These are phyloP conservation scores for Phyllotreta striolata DNA, from an alignment of 2,888 invertebrate genomes.

Conservation along the genomic window DNA sequence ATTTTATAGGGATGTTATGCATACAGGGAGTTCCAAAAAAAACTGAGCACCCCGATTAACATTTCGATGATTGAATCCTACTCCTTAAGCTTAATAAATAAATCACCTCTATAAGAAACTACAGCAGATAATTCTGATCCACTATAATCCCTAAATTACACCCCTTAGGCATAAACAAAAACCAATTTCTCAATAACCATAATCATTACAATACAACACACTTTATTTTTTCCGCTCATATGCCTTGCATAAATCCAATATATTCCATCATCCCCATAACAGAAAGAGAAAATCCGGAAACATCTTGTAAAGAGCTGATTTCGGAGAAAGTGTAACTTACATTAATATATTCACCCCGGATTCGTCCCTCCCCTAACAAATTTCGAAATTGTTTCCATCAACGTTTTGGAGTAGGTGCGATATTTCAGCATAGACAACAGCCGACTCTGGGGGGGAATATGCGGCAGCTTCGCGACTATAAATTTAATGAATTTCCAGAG, in stretches of 20 bases:
- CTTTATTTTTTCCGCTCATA: too few relatives aligned
- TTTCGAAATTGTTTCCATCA: slow-evolving; percentile 41
- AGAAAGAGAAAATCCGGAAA: slow-evolving; percentile 21
- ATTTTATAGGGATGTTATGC: too few relatives aligned
- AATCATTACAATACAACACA: too few relatives aligned
- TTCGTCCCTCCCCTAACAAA: slow-evolving; percentile 33
- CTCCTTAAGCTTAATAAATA: too few relatives aligned
- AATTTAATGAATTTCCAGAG: slow-evolving; percentile 27
- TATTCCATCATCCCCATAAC: slow-evolving; percentile 13
- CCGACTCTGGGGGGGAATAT: slow-evolving; percentile 22
- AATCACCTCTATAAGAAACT: too few relatives aligned
- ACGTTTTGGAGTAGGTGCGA: slow-evolving; percentile 29
- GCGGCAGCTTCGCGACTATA: slow-evolving; percentile 19
- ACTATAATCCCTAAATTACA: too few relatives aligned
- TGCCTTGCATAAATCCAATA: slow-evolving; percentile 16
- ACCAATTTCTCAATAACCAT: too few relatives aligned
- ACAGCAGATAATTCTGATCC: too few relatives aligned
- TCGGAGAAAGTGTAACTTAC: slow-evolving; percentile 29
- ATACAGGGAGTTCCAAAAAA: too few relatives aligned
- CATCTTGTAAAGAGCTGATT: slow-evolving; percentile 31
- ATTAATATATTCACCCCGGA: slow-evolving; percentile 40
- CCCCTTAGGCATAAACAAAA: too few relatives aligned
- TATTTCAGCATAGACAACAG: slow-evolving; percentile 34
- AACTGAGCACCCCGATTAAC: too few relatives aligned
- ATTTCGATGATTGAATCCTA: too few relatives aligned